Evolutionary conservation across 2,888 invertebrate species (phyloP).

Genomic region (Latrodectus elegans): DNA sequence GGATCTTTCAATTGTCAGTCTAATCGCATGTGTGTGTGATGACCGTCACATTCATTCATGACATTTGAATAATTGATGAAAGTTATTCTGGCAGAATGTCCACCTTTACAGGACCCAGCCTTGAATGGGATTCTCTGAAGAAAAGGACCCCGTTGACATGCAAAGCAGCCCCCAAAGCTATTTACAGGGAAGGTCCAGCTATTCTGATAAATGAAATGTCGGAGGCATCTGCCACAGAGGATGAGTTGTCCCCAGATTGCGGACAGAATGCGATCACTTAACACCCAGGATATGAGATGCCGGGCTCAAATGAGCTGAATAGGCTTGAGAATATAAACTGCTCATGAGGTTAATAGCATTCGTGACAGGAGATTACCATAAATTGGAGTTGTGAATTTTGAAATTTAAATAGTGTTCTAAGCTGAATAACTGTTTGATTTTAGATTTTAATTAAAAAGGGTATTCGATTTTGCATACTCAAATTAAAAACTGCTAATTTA

Average conservation of each 20-base stretch:
- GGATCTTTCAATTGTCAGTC: neutral
- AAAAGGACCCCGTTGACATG: neutral
- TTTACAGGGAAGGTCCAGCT: neutral
- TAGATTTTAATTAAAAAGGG: too few species aligned
- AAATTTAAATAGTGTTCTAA: too few species aligned
- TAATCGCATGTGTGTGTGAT: neutral
- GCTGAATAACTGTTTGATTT: too few species aligned
- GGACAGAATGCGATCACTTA: conserved; percentile 1
- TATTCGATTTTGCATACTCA: too few species aligned
- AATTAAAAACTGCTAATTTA: too few species aligned
- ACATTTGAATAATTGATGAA: neutral
- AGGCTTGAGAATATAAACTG: neutral
- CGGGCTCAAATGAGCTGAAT: neutral
- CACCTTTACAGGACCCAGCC: neutral
- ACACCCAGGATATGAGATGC: neutral
- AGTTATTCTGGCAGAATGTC: neutral
- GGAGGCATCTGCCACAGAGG: neutral
- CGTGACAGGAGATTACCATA: too few species aligned
- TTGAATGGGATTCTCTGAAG: neutral
- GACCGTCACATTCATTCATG: neutral
- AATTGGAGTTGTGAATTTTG: too few species aligned
- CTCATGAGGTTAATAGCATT: neutral
- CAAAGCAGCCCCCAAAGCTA: neutral
- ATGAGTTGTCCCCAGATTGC: neutral
- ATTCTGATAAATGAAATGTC: conserved; percentile 3